Conservation (phyloP, 1,140 invertebrate genomes). For the Brachionus plicatilis region DNA sequence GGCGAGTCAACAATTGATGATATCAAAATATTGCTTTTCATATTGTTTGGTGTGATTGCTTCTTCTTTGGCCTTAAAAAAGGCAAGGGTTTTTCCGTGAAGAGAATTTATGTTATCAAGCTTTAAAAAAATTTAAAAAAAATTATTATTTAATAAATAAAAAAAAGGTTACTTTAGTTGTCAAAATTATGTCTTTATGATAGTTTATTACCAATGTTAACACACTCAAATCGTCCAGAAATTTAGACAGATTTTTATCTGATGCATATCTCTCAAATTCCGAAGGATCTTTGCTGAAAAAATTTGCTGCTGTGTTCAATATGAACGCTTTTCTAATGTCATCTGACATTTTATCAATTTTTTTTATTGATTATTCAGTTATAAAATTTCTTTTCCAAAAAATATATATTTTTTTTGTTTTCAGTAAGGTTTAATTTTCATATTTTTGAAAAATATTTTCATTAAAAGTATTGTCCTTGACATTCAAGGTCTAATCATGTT, state of each 20-base stretch:
- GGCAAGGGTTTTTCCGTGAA: slow-evolving; percentile 48
- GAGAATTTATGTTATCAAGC: slow-evolving; percentile 12
- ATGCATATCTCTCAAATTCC: slow-evolving; percentile 1
- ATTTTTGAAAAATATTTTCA: slow-evolving; percentile 26
- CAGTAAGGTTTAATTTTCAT: not conserved
- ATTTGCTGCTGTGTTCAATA: slow-evolving; percentile 31
- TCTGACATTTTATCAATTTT: not conserved
- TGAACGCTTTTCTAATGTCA: slow-evolving; percentile 27
- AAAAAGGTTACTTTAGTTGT: not conserved
- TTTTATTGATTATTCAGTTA: not conserved
- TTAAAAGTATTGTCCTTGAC: not conserved
- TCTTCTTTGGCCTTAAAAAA: slow-evolving; percentile 61
- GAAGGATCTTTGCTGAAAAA: slow-evolving; percentile 38
- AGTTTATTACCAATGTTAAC: not conserved
- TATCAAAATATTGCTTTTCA: slow-evolving; percentile 58
- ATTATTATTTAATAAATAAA: too few species aligned
- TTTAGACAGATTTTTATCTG: slow-evolving; percentile 11
- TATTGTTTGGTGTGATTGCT: slow-evolving; percentile 59
- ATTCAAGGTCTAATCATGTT: not conserved
- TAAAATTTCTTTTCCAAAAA: not conserved
- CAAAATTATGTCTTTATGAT: not conserved
- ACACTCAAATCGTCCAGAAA: slow-evolving; percentile 32
- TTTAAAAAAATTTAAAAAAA: not conserved
- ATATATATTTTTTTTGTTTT: not conserved
- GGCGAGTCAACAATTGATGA: slow-evolving; percentile 62